These are phyloP conservation scores for Acanthosepion esculentum DNA, from an alignment of 2,888 invertebrate species.

Conservation along the genomic window DNA sequence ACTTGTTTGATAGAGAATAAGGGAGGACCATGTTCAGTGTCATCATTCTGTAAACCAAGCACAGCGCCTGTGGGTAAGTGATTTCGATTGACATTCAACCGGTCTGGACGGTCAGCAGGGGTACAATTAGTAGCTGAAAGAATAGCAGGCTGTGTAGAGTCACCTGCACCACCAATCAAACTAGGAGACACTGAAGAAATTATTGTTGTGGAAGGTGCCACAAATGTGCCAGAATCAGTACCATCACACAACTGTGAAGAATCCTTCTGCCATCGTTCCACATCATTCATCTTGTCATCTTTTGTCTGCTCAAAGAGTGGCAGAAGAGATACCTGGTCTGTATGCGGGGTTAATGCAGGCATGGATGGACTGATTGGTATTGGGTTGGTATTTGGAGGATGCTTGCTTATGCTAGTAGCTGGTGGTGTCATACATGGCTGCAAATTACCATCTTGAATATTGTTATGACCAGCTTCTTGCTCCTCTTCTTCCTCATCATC, in stretches of 20 bases:
- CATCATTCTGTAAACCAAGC: conserved; percentile 63
- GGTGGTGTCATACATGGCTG: neutral
- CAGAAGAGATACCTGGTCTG: neutral
- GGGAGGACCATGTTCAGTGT: conserved; percentile 56
- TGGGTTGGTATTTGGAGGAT: neutral
- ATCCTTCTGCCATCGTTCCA: neutral
- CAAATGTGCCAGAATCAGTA: neutral
- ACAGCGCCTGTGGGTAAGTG: conserved; percentile 55
- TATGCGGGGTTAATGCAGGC: conserved; percentile 1
- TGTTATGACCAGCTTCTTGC: conserved; percentile 50
- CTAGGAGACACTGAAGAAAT: neutral
- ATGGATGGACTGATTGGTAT: conserved; percentile 2
- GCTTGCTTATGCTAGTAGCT: neutral
- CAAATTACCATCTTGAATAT: neutral
- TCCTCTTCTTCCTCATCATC: conserved; percentile 36
- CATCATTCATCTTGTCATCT: neutral
- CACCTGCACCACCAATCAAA: neutral
- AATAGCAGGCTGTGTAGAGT: neutral
- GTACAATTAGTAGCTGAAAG: neutral
- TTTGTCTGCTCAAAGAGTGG: conserved; percentile 10
- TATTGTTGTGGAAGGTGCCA: neutral
- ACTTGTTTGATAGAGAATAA: conserved; percentile 73
- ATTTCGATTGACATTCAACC: neutral
- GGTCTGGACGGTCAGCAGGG: neutral
- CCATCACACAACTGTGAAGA: neutral